Conservation (phyloP, 2,797 vertebrate genomes). For the Lindbergichthys nudifrons region DNA sequence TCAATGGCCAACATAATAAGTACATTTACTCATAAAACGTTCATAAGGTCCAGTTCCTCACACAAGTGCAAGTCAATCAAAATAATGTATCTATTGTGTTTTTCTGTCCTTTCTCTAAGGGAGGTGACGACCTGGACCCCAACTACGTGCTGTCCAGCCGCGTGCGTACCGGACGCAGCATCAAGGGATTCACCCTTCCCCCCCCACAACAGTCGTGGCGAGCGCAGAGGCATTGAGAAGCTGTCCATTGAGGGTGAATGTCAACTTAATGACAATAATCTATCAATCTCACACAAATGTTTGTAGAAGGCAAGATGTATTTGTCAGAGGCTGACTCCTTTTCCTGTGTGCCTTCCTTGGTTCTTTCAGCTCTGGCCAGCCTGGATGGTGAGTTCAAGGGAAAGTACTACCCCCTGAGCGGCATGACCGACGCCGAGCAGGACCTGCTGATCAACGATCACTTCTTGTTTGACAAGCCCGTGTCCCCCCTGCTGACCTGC, state of each 20-base stretch:
- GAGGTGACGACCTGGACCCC: conserved; percentile 96
- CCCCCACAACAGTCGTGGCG: conserved; percentile 96
- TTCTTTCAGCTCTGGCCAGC: conserved; percentile 86
- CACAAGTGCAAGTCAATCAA: neutral
- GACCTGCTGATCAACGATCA: conserved; percentile 96
- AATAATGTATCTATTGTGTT: neutral
- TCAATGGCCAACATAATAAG: neutral
- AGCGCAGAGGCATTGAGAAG: conserved; percentile 92
- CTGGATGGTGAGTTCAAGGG: conserved; percentile 95
- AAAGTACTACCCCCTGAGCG: conserved; percentile 92
- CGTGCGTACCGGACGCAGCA: conserved; percentile 96
- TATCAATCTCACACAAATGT: neutral
- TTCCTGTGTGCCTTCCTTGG: neutral
- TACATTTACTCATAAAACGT: neutral
- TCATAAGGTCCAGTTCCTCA: neutral
- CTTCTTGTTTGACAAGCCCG: conserved; percentile 97
- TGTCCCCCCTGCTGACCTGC: conserved; percentile 93
- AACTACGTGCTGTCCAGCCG: conserved; percentile 97
- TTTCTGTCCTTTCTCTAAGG: conserved; percentile 75
- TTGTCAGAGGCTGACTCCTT: neutral
- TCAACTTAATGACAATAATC: neutral
- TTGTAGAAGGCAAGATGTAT: accelerated
- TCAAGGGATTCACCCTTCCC: conserved; percentile 95
- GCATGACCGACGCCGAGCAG: conserved; percentile 95
- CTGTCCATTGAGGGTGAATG: conserved; percentile 92